A percentile compares a stretch with the other conserved stretches of the same genome.
These are phyloP conservation scores for Xestobium rufovillosum DNA, from an alignment of 2,888 invertebrate species.

Conservation along the genomic window DNA sequence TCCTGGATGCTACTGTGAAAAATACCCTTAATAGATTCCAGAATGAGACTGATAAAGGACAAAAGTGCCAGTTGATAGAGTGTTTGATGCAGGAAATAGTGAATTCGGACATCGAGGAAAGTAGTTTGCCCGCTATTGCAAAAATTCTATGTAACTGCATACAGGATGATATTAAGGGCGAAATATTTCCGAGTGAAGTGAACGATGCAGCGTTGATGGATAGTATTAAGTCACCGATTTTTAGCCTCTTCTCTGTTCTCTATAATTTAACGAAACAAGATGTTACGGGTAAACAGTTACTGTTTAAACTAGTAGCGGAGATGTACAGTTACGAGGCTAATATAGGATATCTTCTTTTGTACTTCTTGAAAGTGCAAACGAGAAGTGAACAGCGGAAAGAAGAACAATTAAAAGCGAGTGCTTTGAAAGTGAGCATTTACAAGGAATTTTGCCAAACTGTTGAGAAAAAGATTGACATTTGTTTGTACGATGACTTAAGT, in stretches of 20 bases:
- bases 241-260: constrained; percentile 79
- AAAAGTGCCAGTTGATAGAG: constrained; percentile 58
- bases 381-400: constrained; percentile 47
- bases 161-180: constrained; percentile 43
- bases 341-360: constrained; percentile 79
- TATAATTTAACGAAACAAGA: constrained; percentile 62
- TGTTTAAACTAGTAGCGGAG: constrained; percentile 68
- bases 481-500: constrained; percentile 75
- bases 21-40: constrained; percentile 50
- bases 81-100: constrained; percentile 54
- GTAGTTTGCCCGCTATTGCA: constrained; percentile 51
- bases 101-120: constrained; percentile 54
- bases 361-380: constrained; percentile 78
- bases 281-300: constrained; percentile 68
- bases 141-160: constrained; percentile 52
- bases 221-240: constrained; percentile 70
- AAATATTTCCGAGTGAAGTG: constrained; percentile 48
- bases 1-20: constrained; percentile 51
- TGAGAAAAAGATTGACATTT: constrained; percentile 65
- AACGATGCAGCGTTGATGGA: constrained; percentile 61
- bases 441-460: constrained; percentile 76
- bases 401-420: constrained; percentile 44
- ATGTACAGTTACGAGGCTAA: constrained; percentile 65
- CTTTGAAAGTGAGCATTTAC: constrained; percentile 79
- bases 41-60: constrained; percentile 51